Evolutionary conservation across 2,113 vertebrate genomes (phyloP).

Genomic region (Pandion haliaetus): DNA sequence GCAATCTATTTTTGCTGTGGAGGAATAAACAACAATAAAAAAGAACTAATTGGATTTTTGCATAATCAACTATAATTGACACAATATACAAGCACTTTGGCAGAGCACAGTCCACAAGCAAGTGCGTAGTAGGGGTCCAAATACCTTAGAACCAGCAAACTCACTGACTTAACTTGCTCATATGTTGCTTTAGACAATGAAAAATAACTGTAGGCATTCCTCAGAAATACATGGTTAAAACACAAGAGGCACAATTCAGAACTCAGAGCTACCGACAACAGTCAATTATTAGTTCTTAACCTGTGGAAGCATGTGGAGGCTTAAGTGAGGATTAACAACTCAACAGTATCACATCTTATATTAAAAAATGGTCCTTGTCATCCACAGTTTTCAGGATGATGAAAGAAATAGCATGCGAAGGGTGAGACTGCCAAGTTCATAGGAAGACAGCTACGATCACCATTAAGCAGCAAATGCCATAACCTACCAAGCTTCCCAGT

Average conservation of each 20-base stretch:
- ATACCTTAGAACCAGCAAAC: neutral
- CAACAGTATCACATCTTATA: neutral
- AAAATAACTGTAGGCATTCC: neutral
- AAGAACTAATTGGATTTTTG: neutral
- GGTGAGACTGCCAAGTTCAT: neutral
- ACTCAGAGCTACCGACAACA: neutral
- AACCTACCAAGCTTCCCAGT: neutral
- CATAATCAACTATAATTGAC: neutral
- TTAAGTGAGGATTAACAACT: neutral
- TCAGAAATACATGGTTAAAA: neutral
- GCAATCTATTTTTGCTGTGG: neutral
- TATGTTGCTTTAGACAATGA: neutral
- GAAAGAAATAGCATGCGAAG: fast-evolving
- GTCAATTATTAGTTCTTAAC: neutral
- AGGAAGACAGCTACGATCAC: neutral
- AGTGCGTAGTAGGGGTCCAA: neutral
- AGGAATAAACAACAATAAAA: neutral
- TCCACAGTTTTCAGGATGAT: neutral
- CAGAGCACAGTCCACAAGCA: neutral
- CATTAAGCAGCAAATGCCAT: neutral
- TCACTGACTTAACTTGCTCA: neutral
- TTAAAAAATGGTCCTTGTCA: neutral
- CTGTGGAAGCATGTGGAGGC: neutral
- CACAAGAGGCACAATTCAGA: neutral
- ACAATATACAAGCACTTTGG: neutral